Evolutionary conservation across 2,113 vertebrate species (phyloP), one percentile per base, ranked within the genome.

Genomic region (Dascyllus trimaculatus): DNA sequence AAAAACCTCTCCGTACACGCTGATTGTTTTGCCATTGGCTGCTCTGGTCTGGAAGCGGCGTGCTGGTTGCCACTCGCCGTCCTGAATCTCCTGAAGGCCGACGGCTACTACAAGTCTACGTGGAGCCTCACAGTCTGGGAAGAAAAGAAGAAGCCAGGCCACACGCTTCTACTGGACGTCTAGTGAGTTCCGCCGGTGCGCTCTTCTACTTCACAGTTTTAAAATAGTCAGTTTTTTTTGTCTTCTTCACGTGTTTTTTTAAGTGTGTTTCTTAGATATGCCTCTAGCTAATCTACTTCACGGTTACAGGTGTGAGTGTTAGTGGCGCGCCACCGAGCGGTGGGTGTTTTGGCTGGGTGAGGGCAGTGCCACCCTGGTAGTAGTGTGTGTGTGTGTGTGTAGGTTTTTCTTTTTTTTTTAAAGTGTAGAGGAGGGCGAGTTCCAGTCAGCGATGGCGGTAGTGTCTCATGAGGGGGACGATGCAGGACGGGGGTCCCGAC

Each of bases 381-480:
- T 58, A 35, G 74, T 71, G 85, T 88, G 61, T 62, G 59, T 70
- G 58, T 80, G 60, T 70, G 62, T 77, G 67, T 81, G 72, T 8
- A 10, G 32, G 32, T 35, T 35, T 9, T 10, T 35, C 32, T 35
- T 35, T 35, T 35, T 75, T 78, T 73, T n/a, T 51, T 51, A 19
- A 43, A 75, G 57, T 67, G 72, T 57, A 11, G 61, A 59, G 65
- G 58, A 78, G 53, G 76, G 73, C 64, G 57, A 64, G 46, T 43
- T 62, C 64, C 46, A 75, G 46, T 98, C 95, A 99, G 92, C 96
- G 98, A 60, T 97, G 97, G 70, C 98, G 94, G 84, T 99, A 97
- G 81, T 99, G 98, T 92, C 98, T 96, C 98, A 99, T 99, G 75
- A 99, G 97, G 45, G 98, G 98, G 58, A 99, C 94, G 19, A 99